A percentile compares a stretch with the other conserved stretches of the same genome.
Evolutionary conservation across 2,797 vertebrate genomes (phyloP).

Genomic region (Hozukius guyotensis): DNA sequence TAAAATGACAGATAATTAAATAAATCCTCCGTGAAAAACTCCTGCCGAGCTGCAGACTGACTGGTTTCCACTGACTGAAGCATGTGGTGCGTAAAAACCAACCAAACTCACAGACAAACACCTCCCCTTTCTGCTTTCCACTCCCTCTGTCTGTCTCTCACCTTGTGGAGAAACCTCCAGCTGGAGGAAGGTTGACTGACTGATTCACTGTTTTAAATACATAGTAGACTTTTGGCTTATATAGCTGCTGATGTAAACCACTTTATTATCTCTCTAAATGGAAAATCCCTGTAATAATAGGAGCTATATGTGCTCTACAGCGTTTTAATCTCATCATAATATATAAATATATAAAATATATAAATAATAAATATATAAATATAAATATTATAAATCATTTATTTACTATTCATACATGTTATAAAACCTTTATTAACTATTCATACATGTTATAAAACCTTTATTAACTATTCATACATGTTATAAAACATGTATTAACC

Average conservation of each 20-base stretch:
- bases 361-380: too few species aligned
- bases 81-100: slow-evolving; percentile 58
- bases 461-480: not conserved
- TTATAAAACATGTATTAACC: not conserved
- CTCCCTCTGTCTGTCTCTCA: not conserved
- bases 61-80: slow-evolving; percentile 53
- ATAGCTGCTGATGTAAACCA: slow-evolving; percentile 27
- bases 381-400: not conserved
- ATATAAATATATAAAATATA: too few species aligned
- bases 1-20: slow-evolving; percentile 24
- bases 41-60: slow-evolving; percentile 16
- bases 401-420: not conserved
- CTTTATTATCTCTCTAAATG: slow-evolving; percentile 4
- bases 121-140: slow-evolving; percentile 31
- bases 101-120: not conserved
- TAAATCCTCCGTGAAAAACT: slow-evolving; percentile 44
- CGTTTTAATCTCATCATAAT: not conserved
- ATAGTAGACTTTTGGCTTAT: not conserved
- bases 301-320: not conserved
- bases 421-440: not conserved
- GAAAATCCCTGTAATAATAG: slow-evolving; percentile 10
- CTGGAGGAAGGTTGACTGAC: slow-evolving; percentile 1
- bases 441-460: not conserved
- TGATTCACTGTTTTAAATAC: slow-evolving; percentile 1
- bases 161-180: slow-evolving; percentile 45